These are phyloP conservation scores for Girardia tigrina DNA, from an alignment of 2,888 invertebrate species.

Conservation along the genomic window DNA sequence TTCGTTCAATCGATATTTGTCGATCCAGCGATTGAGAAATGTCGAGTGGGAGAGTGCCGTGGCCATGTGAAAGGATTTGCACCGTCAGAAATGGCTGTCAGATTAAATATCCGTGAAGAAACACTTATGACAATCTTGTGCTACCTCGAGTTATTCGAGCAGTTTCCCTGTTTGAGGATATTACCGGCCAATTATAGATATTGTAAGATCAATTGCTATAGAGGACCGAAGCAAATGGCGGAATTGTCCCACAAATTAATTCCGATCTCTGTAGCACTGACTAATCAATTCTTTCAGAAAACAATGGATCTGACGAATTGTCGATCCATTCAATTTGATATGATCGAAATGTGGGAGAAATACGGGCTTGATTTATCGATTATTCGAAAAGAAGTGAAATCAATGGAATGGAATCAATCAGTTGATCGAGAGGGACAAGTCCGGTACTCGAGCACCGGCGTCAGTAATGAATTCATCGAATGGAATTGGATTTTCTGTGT, in stretches of 20 bases:
- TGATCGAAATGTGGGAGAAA: conserved; percentile 69
- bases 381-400: conserved; percentile 73
- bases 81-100: conserved; percentile 26
- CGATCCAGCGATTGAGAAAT: not conserved
- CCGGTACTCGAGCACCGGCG: conserved; percentile 57
- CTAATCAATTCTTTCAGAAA: not conserved
- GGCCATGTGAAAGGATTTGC: conserved; percentile 17
- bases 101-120: conserved; percentile 35
- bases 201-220: conserved; percentile 72
- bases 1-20: conserved; percentile 67
- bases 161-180: conserved; percentile 63
- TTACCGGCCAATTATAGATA: conserved; percentile 65
- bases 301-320: not conserved
- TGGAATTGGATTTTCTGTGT: conserved; percentile 28
- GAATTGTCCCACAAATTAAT: conserved; percentile 52
- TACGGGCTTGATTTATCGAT: conserved; percentile 81
- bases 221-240: conserved; percentile 62
- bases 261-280: not conserved
- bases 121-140: conserved; percentile 65
- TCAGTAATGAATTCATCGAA: conserved; percentile 67
- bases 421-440: conserved; percentile 26
- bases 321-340: conserved; percentile 54
- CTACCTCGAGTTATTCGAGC: conserved; percentile 69
- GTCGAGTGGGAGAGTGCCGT: conserved; percentile 1
- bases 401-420: conserved; percentile 63